Base-by-base conservation (phyloP, 2,113 vertebrate genomes). In the Pteropus alecto region DNA sequence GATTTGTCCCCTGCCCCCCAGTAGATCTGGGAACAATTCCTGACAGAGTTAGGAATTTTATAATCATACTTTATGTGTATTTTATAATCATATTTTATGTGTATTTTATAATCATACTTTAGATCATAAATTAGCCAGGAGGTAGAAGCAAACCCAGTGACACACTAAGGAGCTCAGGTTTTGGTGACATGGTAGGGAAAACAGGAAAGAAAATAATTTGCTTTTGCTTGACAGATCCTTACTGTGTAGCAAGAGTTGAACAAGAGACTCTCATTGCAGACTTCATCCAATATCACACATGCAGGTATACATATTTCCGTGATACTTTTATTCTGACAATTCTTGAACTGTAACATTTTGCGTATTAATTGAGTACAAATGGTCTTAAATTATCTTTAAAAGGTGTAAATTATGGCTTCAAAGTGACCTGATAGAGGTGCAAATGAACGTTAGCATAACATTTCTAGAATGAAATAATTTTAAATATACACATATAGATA, bases 331-430 rank as follows among this genome's bases (percentile, higher is more conserved):
- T 98, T 98, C 97, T 98, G 97, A 98, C 97, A 98, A 68, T 97
- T 98, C 97, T 98, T 96, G 93, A 98, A 98, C 81, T 96, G 92
- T 97, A 98, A 91, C 97, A 96, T 97, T 94, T 94, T 98, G 97
- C 84, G 94, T 56, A 96, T 98, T 92, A 97, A 94, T 85, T 88
- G 87, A 93, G 48, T 93, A 92, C 71, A 93, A 95, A 51, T 97
- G 78, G 76, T 84, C 97, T 97, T 97, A 97, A 98, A 95, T 98
- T 97, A 95, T 94, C 85, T 98, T 73, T 94, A 6, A 1, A 98
- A 98, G 97, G 97, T 98, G 97, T 74, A 98, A 98, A 98, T 98
- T 97, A 98, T 82, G 61, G 73, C 93, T 98, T 98, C 97, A 94
- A 81, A 95, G 84, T 95, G 97, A 96, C 92, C 97, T 65, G 14